These are phyloP conservation scores for Metallyticus violacea DNA, from an alignment of 2,888 invertebrate species.

Conservation along the genomic window DNA sequence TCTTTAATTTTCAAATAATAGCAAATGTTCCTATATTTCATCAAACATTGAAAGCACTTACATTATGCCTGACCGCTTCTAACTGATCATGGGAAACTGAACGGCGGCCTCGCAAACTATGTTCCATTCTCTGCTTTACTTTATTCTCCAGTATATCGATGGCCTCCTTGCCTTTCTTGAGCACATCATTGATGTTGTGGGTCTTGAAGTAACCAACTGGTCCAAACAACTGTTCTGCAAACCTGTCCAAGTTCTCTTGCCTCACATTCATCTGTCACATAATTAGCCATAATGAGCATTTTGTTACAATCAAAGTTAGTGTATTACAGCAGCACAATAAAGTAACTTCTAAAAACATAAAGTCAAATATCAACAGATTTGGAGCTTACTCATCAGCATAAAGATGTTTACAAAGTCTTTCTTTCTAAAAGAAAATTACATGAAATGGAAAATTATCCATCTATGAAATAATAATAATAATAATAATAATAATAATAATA, in stretches of 20 bases:
- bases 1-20: too few species aligned
- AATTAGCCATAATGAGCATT: background rate
- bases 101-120: conserved; percentile 43
- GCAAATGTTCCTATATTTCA: background rate
- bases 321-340: too few species aligned
- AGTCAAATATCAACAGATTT: too few species aligned
- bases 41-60: background rate
- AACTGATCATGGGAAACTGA: conserved; percentile 35
- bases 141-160: conserved; percentile 47
- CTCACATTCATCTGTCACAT: conserved; percentile 57
- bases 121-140: conserved; percentile 48
- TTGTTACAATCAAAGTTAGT: too few species aligned
- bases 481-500: too few species aligned
- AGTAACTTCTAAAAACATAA: too few species aligned
- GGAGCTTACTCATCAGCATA: too few species aligned
- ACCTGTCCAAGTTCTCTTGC: conserved; percentile 73
- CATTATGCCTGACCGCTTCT: background rate
- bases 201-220: conserved; percentile 61
- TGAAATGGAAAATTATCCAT: background rate
- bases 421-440: too few species aligned
- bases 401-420: too few species aligned
- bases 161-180: conserved; percentile 43
- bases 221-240: conserved; percentile 73
- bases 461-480: conserved; percentile 16
- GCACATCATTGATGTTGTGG: conserved; percentile 51